A percentile compares a stretch with the other conserved stretches of the same genome.
These are phyloP conservation scores for Dendrocopos noguchii DNA, from an alignment of 2,113 vertebrate species.

Conservation along the genomic window DNA sequence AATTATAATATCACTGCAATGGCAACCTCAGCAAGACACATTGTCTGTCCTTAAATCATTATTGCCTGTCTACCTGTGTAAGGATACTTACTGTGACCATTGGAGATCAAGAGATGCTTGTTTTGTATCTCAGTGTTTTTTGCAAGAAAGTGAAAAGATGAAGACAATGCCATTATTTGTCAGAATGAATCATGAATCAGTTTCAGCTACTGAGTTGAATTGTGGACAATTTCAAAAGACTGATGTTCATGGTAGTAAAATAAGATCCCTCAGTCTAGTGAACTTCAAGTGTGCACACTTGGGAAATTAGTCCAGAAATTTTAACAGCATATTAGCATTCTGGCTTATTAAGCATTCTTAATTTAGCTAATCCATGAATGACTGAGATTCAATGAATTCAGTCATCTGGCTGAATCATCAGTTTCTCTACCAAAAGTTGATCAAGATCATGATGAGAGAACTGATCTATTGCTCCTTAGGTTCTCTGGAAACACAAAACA, in stretches of 20 bases:
- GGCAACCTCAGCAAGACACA: background rate
- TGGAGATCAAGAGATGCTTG: background rate
- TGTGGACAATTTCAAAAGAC: background rate
- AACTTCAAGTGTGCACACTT: background rate
- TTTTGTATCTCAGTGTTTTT: background rate
- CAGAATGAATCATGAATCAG: background rate
- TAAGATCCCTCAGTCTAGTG: background rate
- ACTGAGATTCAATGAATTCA: constrained; percentile 2
- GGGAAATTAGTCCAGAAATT: constrained; percentile 19
- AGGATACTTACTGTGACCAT: background rate
- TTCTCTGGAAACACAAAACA: background rate
- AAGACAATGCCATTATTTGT: background rate
- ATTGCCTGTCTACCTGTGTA: background rate
- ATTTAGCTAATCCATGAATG: background rate
- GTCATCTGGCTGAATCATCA: constrained; percentile 22
- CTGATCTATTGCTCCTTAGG: background rate
- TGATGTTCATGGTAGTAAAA: background rate
- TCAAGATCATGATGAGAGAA: background rate
- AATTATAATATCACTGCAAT: background rate
- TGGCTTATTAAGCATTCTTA: constrained; percentile 8
- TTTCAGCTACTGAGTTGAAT: background rate
- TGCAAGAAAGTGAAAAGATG: background rate
- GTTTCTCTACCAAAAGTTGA: background rate
- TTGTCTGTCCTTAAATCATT: background rate
- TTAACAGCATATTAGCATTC: background rate